These are phyloP conservation scores for Elachura formosa DNA, from an alignment of 2,113 vertebrate species.

Conservation along the genomic window DNA sequence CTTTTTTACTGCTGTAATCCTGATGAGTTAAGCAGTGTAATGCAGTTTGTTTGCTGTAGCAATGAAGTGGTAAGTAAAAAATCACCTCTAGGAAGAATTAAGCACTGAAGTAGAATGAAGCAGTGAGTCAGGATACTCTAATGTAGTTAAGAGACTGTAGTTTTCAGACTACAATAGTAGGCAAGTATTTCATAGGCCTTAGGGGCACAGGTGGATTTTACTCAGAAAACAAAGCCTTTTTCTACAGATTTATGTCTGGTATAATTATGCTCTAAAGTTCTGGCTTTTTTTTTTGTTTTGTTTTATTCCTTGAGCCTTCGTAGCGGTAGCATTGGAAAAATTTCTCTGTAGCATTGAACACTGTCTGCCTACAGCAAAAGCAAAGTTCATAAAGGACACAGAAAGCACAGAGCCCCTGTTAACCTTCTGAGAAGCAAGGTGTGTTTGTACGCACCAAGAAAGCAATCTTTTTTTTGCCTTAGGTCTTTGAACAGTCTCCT, in stretches of 20 bases:
- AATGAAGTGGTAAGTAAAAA: not conserved
- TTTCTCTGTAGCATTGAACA: not conserved
- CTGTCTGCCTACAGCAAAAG: slow-evolving; percentile 17
- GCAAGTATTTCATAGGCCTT: not conserved
- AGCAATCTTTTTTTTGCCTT: not conserved
- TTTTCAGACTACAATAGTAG: not conserved
- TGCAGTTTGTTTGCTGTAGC: not conserved
- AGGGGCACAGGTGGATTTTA: not conserved
- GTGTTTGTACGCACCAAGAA: not conserved
- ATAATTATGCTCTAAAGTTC: not conserved
- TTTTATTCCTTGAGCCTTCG: not conserved
- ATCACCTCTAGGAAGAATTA: not conserved
- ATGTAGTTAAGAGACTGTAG: not conserved
- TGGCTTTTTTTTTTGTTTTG: not conserved
- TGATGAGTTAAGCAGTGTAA: not conserved
- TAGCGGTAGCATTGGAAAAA: not conserved
- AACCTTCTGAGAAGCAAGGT: slow-evolving; percentile 11
- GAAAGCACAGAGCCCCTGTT: not conserved
- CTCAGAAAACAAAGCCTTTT: not conserved
- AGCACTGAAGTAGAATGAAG: not conserved
- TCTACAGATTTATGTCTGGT: not conserved
- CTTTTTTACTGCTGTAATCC: not conserved
- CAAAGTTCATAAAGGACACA: not conserved
- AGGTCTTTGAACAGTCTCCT: not conserved
- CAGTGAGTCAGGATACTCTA: not conserved